These are phyloP conservation scores for Anoplophora glabripennis DNA, from an alignment of 1,140 invertebrate species.

Conservation along the genomic window DNA sequence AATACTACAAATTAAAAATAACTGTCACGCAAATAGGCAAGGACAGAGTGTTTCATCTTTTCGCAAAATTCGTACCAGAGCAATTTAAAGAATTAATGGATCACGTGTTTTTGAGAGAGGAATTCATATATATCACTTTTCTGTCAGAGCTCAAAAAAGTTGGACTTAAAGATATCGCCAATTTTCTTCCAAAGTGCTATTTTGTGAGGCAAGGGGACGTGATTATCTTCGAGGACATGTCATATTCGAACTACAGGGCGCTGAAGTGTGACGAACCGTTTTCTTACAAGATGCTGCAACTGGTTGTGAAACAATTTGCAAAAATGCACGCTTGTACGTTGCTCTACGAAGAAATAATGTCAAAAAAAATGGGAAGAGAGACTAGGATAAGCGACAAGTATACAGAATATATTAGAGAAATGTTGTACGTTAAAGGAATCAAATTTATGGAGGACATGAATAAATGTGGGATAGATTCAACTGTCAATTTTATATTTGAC, in stretches of 20 bases:
- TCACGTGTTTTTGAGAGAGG: slow-evolving; percentile 23
- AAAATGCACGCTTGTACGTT: slow-evolving; percentile 29
- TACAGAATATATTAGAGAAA: slow-evolving; percentile 40
- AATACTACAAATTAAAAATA: slow-evolving; percentile 21
- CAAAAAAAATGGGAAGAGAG: slow-evolving; percentile 10
- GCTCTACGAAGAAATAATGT: slow-evolving; percentile 33
- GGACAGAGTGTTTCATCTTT: slow-evolving; percentile 12
- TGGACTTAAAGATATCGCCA: slow-evolving; percentile 12
- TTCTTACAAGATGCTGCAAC: slow-evolving; percentile 9
- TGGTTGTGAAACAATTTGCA: slow-evolving; percentile 18
- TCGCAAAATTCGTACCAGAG: slow-evolving; percentile 20
- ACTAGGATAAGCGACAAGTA: slow-evolving; percentile 13
- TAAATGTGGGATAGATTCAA: too few relatives aligned
- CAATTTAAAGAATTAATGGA: background rate
- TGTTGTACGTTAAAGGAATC: background rate
- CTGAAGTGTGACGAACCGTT: slow-evolving; percentile 18
- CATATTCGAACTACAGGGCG: slow-evolving; percentile 10
- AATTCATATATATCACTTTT: slow-evolving; percentile 20
- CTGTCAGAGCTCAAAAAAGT: slow-evolving; percentile 12
- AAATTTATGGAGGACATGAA: too few relatives aligned
- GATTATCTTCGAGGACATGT: slow-evolving; percentile 25
- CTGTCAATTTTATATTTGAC: background rate
- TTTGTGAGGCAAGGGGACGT: slow-evolving; percentile 16
- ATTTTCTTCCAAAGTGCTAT: slow-evolving; percentile 20
- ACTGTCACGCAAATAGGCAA: background rate